Base-by-base conservation (phyloP, 2,797 vertebrate species). In the Lutra lutra region DNA sequence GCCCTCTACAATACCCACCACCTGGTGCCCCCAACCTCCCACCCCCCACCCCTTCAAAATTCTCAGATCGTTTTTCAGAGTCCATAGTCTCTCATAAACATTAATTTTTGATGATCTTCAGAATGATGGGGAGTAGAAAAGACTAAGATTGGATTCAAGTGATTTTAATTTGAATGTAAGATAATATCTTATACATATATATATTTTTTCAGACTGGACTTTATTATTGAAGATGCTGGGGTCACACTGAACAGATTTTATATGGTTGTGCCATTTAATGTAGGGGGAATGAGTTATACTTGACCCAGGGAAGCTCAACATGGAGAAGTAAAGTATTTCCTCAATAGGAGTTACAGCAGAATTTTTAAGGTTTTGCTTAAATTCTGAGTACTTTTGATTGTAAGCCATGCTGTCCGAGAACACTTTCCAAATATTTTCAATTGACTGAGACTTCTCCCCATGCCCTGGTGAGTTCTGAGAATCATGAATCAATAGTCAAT, bases 401-500 rank as follows among this genome's bases (percentile, higher is more conserved):
- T 68, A 95, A 95, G 77, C 20, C 7, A 85, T 32, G 3, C 1
- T 5, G 23, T 11, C 77, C 79, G 89, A 95, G 66, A 86, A 96
- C 12, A 92, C 12, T 3, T 87, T 95, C 9, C 35, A 73, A 90
- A 72, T 89, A 86, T 78, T 68, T 60, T 17, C 78, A 92, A 68
- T 94, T 93, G 60, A 48, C 40, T 86, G n/a, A 92, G 46, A 43
- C 75, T 73, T 79, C 48, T 64, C 46, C 94, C 7, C 32, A 51
- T 93, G 25, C 46, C 23, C 46, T 78, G 27, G 46, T 77, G 46
- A 88, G 21, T 54, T 97, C 87, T 72, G 68, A 75, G 92, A 75
- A 97, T 92, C 84, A 75, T 23, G 91, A 89, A 94, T 97, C 91
- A 95, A 80, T 86, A 91, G 68, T 77, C 84, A 95, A 77, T 86